Conservation (phyloP, 35 echinoderm and acorn worm species). For the Hemicentrotus pulcherrimus region DNA sequence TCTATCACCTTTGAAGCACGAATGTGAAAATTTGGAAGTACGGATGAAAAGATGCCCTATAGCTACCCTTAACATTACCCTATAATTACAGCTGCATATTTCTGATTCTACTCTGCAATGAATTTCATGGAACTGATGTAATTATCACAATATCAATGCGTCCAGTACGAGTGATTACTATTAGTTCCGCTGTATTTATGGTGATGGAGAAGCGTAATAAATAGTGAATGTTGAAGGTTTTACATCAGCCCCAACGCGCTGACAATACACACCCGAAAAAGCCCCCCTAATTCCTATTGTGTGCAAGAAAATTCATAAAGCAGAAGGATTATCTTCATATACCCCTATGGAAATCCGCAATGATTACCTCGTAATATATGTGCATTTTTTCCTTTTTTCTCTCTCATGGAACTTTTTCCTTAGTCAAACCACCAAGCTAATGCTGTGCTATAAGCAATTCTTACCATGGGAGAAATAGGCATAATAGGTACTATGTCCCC, state of each 20-base stretch:
- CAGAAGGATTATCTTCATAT: background rate
- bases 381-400: background rate
- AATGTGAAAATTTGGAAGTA: background rate
- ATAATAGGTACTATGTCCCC: too few species aligned
- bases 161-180: background rate
- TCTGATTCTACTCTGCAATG: background rate
- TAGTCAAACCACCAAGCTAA: background rate
- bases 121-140: background rate
- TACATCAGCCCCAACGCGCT: background rate
- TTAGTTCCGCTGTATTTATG: background rate
- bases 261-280: background rate
- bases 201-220: background rate
- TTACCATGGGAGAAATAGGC: too few species aligned
- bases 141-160: background rate
- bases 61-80: background rate
- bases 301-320: background rate
- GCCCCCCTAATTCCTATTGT: background rate
- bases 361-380: background rate
- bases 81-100: background rate
- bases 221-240: background rate
- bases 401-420: background rate
- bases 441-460: background rate
- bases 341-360: background rate
- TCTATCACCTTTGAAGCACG: too few species aligned
- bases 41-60: background rate